Evolutionary conservation across 2,797 vertebrate genomes (phyloP).

Genomic region (Choloepus didactylus): DNA sequence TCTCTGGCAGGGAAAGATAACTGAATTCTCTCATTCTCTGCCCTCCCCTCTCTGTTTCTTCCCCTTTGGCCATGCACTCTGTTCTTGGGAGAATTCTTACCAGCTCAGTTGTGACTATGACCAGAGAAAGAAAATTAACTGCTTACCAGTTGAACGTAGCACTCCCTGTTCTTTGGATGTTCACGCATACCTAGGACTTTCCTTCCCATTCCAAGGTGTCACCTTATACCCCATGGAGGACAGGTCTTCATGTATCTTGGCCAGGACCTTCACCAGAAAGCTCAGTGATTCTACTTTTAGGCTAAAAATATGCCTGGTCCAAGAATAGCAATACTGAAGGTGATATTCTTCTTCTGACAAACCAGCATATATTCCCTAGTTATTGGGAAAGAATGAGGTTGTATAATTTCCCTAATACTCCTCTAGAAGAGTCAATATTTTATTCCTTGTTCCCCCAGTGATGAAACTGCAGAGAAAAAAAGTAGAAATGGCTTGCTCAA

Average conservation of each 20-base stretch:
- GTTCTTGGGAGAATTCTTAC: background rate
- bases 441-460: background rate
- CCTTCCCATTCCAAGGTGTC: background rate
- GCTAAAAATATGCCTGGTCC: conserved; percentile 20
- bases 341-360: background rate
- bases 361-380: conserved; percentile 54
- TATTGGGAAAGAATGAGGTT: conserved; percentile 9
- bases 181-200: background rate
- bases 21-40: background rate
- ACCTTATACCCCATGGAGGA: background rate
- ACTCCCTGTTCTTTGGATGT: background rate
- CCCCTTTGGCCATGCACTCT: background rate
- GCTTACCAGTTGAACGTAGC: background rate
- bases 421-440: background rate
- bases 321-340: conserved; percentile 61
- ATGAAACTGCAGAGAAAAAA: background rate
- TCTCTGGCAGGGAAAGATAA: conserved; percentile 20
- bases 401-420: conserved; percentile 25
- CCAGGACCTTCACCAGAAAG: conserved; percentile 34
- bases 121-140: background rate
- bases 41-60: background rate
- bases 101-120: background rate
- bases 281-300: background rate
- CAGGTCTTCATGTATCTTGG: background rate
- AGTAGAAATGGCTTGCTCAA: background rate